A percentile compares a stretch with the other conserved stretches of the same genome.
Conservation (phyloP, 2,113 vertebrate species). For the Oreochromis spilurus region DNA sequence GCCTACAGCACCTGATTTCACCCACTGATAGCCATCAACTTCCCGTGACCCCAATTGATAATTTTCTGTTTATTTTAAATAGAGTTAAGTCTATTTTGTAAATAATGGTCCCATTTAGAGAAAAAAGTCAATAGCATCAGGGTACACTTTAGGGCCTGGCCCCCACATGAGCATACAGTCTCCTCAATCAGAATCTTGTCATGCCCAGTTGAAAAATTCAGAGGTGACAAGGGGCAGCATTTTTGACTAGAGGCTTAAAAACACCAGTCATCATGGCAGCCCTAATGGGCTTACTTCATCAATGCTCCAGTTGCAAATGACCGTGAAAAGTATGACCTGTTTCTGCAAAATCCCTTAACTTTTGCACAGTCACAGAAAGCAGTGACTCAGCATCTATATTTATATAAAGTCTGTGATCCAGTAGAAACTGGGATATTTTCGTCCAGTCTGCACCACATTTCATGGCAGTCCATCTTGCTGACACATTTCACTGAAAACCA, state of each 20-base stretch:
- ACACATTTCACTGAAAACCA: neutral
- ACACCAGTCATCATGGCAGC: neutral
- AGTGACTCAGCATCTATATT: neutral
- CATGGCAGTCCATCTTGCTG: neutral
- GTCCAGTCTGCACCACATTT: neutral
- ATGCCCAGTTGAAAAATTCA: neutral
- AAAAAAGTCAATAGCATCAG: neutral
- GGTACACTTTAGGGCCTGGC: fast-evolving
- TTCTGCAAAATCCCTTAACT: neutral
- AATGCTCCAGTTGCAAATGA: neutral
- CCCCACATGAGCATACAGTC: neutral
- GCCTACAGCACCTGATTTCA: neutral
- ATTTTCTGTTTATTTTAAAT: neutral
- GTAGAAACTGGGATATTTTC: neutral
- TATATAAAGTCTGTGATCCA: neutral
- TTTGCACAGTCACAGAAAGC: neutral
- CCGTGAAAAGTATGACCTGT: neutral
- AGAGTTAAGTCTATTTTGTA: neutral
- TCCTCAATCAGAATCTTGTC: neutral
- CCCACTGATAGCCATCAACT: neutral
- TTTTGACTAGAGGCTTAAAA: neutral
- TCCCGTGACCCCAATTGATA: fast-evolving
- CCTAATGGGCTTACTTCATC: neutral
- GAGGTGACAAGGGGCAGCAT: neutral
- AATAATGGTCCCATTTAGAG: neutral